Base-by-base conservation (phyloP, 2,113 vertebrate species). In the Lasiurus borealis region DNA sequence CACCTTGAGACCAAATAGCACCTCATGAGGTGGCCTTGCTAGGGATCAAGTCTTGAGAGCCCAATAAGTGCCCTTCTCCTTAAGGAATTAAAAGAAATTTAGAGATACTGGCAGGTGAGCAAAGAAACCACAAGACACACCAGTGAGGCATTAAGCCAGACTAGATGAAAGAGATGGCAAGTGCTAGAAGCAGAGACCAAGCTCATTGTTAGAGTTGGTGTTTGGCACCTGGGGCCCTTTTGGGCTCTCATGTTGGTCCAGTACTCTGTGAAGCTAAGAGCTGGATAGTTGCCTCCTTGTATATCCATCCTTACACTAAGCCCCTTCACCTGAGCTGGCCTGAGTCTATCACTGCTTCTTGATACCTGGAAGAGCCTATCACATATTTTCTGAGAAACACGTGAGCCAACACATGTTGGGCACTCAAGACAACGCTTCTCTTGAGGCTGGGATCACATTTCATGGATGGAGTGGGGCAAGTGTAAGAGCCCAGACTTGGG, bases 391-490 rank as follows among this genome's bases (percentile, higher is more conserved):
- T 54, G 12, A 78, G 84, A 54, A 69, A 21, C 31, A 44, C n/a
- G 16, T 4, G n/a, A 11, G 5, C 66, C 27, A 1, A 1, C 6
- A 4, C 1, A 3, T 1, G 2, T n/a, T 7, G 8, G 36, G 3
- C 6, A 0, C 10, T 25, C 5, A 29, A 11, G 75, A 52, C 27
- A 12, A 6, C 2, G 5, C 52, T 57, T 19, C 25, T 46, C 31
- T 1, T 8, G 40, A n/a, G 13, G 36, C 54, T 31, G 5, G 50
- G 82, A n/a, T 18, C 19, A 34, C 0, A 11, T 11, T 11, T n/a
- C 1, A 16, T 3, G 0, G 0, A 64, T 8, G 3, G 31, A 66
- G 69, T 5, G 14, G 11, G 66, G 36, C 46, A 13, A 9, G 16
- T 4, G 21, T 3, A 8, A 34, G 46, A 31, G 27, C n/a, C 59